Conservation (phyloP, 2,113 vertebrate genomes). For the Microtus richardsoni region DNA sequence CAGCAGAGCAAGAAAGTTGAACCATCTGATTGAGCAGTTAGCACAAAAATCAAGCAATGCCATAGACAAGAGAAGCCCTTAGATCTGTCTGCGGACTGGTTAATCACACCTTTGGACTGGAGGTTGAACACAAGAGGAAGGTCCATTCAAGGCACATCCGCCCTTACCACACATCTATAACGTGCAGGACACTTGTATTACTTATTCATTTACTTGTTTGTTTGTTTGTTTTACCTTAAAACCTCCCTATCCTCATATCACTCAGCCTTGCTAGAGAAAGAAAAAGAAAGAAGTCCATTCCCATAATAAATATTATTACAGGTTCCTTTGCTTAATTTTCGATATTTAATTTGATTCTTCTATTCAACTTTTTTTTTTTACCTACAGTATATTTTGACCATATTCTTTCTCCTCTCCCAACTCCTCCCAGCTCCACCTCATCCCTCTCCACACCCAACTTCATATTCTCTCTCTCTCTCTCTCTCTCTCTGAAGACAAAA, state of each 20-base stretch:
- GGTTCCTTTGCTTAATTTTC: background rate
- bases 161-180: background rate
- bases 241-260: background rate
- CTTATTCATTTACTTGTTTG: background rate
- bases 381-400: background rate
- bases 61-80: background rate
- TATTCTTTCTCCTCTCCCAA: background rate
- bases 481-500: background rate
- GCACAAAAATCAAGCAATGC: background rate
- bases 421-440: background rate
- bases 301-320: constrained; percentile 43
- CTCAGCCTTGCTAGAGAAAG: background rate
- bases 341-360: background rate
- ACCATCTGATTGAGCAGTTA: background rate
- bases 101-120: background rate
- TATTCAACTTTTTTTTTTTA: background rate
- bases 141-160: background rate
- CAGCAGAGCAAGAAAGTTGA: background rate
- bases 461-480: background rate
- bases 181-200: background rate
- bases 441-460: background rate
- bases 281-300: background rate
- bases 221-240: background rate
- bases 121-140: background rate
- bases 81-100: background rate